Percentiles rank a stretch among this genome's conserved stretches.
Conservation (phyloP, 2,797 vertebrate genomes). For the Dromococcyx pavoninus region DNA sequence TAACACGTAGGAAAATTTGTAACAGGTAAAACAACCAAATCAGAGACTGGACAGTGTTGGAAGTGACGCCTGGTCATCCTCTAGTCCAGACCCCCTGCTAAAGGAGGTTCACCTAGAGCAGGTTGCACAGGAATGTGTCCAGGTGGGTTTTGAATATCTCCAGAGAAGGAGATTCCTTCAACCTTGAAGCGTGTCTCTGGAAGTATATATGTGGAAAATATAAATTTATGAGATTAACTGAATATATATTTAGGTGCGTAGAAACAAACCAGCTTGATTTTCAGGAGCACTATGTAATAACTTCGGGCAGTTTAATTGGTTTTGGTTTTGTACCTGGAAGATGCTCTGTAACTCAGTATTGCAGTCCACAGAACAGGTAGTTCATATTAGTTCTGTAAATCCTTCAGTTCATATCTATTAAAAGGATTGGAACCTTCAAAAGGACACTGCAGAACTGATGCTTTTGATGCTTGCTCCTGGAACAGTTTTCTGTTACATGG, state of each 20-base stretch:
- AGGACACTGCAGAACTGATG: background rate
- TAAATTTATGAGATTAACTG: no score
- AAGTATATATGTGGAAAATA: background rate
- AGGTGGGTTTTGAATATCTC: no score
- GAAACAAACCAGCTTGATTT: background rate
- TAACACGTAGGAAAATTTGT: background rate
- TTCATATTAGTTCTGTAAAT: background rate
- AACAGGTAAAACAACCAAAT: background rate
- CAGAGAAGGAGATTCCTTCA: no score
- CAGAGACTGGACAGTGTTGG: no score
- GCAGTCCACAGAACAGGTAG: background rate
- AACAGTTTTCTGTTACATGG: background rate
- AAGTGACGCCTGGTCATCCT: no score
- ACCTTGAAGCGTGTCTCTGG: background rate
- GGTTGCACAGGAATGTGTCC: no score
- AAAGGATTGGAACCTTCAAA: background rate
- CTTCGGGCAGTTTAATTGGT: background rate
- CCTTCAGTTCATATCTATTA: background rate
- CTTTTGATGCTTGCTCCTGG: background rate
- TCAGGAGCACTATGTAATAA: background rate
- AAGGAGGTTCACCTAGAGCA: no score
- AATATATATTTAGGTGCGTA: background rate
- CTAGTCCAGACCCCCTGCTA: no score
- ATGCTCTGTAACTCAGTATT: background rate
- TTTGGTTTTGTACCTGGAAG: background rate